Conservation (phyloP, 2,888 invertebrate genomes). For the Ctenicera cuprea region DNA sequence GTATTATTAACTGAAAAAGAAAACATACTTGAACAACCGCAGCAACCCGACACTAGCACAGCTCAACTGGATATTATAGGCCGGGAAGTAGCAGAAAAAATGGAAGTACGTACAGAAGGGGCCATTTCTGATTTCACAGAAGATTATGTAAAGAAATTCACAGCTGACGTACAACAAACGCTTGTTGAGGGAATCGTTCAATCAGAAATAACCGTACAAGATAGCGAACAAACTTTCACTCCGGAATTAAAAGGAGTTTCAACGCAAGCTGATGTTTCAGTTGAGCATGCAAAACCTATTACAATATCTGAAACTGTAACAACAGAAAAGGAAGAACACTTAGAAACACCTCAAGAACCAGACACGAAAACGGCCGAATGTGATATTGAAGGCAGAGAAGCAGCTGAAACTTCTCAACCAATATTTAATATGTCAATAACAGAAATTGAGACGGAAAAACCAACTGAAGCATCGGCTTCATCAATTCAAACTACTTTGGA, state of each 20-base stretch:
- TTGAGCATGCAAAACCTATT: conserved; percentile 71
- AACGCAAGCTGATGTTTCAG: conserved; percentile 69
- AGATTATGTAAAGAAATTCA: conserved; percentile 61
- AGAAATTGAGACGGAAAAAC: conserved; percentile 59
- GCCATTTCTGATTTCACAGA: conserved; percentile 56
- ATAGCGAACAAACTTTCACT: conserved; percentile 52
- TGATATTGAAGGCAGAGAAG: conserved; percentile 70
- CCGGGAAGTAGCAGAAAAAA: conserved; percentile 69
- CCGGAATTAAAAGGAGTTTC: conserved; percentile 50
- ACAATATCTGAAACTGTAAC: conserved; percentile 73
- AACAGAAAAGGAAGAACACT: conserved; percentile 73
- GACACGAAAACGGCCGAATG: conserved; percentile 60
- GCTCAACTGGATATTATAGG: conserved; percentile 65
- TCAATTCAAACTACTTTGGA: conserved; percentile 70
- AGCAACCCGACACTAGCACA: conserved; percentile 64
- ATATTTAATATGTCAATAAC: conserved; percentile 51
- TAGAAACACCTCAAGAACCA: conserved; percentile 66
- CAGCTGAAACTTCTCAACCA: conserved; percentile 66
- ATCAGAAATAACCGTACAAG: conserved; percentile 66
- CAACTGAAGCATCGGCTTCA: conserved; percentile 59
- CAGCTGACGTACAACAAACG: conserved; percentile 63
- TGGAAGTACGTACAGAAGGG: conserved; percentile 63
- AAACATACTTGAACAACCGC: conserved; percentile 66
- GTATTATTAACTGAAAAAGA: conserved; percentile 74
- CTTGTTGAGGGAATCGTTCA: conserved; percentile 66